Evolutionary conservation across 2,888 invertebrate species (phyloP), one percentile per base, ranked within the genome.

Genomic region (Pseudoips prasinana): DNA sequence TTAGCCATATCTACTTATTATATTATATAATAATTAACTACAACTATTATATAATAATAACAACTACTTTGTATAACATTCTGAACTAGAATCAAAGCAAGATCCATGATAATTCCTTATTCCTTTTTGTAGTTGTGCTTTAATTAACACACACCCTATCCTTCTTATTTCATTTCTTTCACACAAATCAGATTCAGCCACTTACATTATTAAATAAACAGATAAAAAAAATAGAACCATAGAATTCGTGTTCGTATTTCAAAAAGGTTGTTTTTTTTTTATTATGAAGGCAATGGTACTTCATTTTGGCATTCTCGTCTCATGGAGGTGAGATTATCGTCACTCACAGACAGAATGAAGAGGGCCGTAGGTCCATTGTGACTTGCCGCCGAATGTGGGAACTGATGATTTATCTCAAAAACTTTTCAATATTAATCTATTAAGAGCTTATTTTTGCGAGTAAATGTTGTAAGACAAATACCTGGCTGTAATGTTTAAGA

Each of bases 271-370:
- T 51, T 45, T 40, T 48, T 42, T 33, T 37, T 29, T 18, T 29
- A 25, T 42, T n/a, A n/a, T n/a, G n/a, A n/a, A n/a, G 45, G 48
- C 39, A 51, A 49, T 48, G 37, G 44, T 39, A 47, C 47, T 57
- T 57, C 49, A 49, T 55, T 56, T 40, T n/a, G 31, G 48, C 37
- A 55, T 61, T 58, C 56, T 35, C 41, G 40, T 48, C 44, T 58
- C 49, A 47, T 49, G 47, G 54, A 73, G 79, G 82, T 75, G 82
- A 71, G 79, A 80, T 73, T 78, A 65, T 81, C 66, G 73, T 75
- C 82, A 73, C 83, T 64, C 59, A 74, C 71, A 42, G 39, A 35
- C 39, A 50, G 44, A 60, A 59, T 52, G 52, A 45, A 55, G 53
- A 55, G 58, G 49, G 48, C 37, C 55, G 57, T 65, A 24, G 45